These are phyloP conservation scores for Diploptera punctata DNA, from an alignment of 2,888 invertebrate genomes.

Conservation along the genomic window DNA sequence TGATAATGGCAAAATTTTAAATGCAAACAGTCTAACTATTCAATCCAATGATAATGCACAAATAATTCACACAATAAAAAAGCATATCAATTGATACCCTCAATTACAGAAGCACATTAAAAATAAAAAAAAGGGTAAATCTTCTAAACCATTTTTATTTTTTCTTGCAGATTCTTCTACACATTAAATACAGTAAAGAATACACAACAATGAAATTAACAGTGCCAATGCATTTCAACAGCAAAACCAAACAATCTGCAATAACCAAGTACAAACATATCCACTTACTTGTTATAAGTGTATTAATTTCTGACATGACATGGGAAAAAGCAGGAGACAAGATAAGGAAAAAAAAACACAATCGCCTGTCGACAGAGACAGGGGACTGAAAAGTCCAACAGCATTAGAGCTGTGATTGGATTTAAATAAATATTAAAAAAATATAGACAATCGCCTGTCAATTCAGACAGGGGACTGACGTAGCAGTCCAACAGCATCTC, in stretches of 20 bases:
- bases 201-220: slow-evolving; percentile 26
- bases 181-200: slow-evolving; percentile 25
- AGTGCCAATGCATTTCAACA: slow-evolving; percentile 24
- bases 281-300: slow-evolving; percentile 22
- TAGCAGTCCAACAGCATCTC: slow-evolving; percentile 28
- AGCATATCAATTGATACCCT: no score
- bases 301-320: slow-evolving; percentile 18
- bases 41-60: no score
- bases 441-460: slow-evolving; percentile 51
- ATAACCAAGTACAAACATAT: slow-evolving; percentile 5
- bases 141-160: slow-evolving; percentile 20
- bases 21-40: no score
- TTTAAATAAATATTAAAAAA: background rate
- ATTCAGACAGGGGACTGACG: slow-evolving; percentile 37
- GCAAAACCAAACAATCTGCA: slow-evolving; percentile 17
- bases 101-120: no score
- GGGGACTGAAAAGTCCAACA: slow-evolving; percentile 42
- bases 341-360: slow-evolving; percentile 48
- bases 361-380: slow-evolving; percentile 41
- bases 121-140: background rate
- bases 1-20: no score
- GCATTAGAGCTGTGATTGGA: slow-evolving; percentile 42
- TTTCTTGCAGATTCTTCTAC: slow-evolving; percentile 19
- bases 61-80: no score
- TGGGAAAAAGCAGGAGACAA: slow-evolving; percentile 4